Evolutionary conservation across 2,113 vertebrate species (phyloP).

Genomic region (Telmatochromis brachygnathus): DNA sequence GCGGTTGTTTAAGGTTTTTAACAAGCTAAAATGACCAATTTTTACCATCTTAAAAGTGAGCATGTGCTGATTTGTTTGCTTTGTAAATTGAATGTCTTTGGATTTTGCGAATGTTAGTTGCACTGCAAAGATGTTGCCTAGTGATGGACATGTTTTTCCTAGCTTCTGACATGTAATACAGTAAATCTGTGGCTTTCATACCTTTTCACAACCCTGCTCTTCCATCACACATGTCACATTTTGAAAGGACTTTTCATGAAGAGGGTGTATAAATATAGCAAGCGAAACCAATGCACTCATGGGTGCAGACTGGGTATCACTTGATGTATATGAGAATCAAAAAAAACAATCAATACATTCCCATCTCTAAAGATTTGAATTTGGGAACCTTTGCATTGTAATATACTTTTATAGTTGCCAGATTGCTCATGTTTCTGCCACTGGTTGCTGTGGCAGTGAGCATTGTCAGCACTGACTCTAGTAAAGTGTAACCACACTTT

Average conservation of each 20-base stretch:
- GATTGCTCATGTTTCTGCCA: background rate
- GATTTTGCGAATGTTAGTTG: background rate
- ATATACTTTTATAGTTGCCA: background rate
- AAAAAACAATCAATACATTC: background rate
- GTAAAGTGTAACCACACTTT: background rate
- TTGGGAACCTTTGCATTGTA: background rate
- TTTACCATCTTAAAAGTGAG: background rate
- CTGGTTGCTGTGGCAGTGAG: background rate
- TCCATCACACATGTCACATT: background rate
- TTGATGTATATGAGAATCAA: background rate
- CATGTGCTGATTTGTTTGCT: background rate
- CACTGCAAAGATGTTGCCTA: background rate
- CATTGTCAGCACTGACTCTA: background rate
- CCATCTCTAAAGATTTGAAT: background rate
- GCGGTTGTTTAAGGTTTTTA: background rate
- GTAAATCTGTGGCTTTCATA: background rate
- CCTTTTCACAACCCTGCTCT: background rate
- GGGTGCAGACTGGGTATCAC: background rate
- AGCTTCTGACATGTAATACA: background rate
- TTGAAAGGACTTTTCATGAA: background rate
- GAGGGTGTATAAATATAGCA: background rate
- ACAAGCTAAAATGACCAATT: background rate
- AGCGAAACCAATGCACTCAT: background rate
- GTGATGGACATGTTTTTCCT: background rate
- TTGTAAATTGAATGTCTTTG: background rate